phyloP scores from a whole-genome alignment of 2,113 vertebrate species.

The Trachemys scripta region DNA sequence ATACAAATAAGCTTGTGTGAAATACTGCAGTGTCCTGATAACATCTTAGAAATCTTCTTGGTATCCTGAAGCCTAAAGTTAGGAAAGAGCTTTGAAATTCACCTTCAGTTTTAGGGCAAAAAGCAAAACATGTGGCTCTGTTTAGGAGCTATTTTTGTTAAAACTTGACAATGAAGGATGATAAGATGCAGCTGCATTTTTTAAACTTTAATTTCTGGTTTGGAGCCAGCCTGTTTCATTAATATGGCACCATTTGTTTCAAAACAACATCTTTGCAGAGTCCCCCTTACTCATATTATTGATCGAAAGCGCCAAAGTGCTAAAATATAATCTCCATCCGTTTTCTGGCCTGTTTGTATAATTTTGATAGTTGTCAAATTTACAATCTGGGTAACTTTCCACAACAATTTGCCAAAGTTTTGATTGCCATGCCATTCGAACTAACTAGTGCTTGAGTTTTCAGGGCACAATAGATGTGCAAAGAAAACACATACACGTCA shows the following conservation, averaged over 20 bases:
- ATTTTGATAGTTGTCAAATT: constrained; percentile 64
- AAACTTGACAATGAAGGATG: constrained; percentile 71
- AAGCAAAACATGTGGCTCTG: constrained; percentile 72
- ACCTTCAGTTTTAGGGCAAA: constrained; percentile 73
- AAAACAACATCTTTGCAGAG: constrained; percentile 69
- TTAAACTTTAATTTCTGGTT: constrained; percentile 72
- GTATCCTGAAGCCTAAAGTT: constrained; percentile 50
- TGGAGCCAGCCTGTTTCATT: constrained; percentile 64
- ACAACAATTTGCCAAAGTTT: constrained; percentile 55
- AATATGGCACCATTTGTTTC: constrained; percentile 67
- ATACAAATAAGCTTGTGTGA: constrained; percentile 45
- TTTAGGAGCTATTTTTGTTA: constrained; percentile 75
- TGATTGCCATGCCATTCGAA: constrained; percentile 43
- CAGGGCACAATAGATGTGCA: constrained; percentile 5
- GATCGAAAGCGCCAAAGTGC: constrained; percentile 57
- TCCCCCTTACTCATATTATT: constrained; percentile 48
- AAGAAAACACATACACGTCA: constrained; percentile 5
- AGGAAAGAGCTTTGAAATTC: constrained; percentile 61
- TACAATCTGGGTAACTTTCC: constrained; percentile 59
- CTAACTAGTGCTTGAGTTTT: constrained; percentile 33
- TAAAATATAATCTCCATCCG: constrained; percentile 65
- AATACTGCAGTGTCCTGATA: constrained; percentile 61
- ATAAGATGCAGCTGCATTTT: constrained; percentile 76
- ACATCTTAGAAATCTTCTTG: constrained; percentile 63
- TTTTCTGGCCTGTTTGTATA: constrained; percentile 50